Conservation (phyloP, 2,888 invertebrate species). For the Trilocha varians region DNA sequence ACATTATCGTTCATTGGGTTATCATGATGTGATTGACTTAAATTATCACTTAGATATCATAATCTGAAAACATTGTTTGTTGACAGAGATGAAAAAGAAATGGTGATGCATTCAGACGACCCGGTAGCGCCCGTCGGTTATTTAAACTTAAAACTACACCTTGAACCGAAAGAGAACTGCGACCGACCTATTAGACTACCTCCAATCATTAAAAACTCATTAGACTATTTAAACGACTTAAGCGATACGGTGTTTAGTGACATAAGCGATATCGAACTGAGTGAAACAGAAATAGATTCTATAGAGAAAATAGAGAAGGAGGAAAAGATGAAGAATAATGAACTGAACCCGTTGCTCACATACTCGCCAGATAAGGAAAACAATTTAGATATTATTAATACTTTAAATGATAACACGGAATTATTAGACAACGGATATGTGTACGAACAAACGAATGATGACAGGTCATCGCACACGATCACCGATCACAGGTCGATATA, state of each 20-base stretch:
- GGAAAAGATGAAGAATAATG: conserved; percentile 55
- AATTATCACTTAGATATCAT: background rate
- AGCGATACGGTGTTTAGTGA: conserved; percentile 77
- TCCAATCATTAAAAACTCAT: conserved; percentile 68
- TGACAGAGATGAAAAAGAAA: conserved; percentile 87
- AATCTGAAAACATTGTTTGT: conserved; percentile 8
- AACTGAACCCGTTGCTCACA: conserved; percentile 57
- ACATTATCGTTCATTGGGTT: conserved; percentile 7
- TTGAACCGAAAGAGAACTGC: conserved; percentile 77
- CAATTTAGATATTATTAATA: conserved; percentile 31
- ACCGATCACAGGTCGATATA: conserved; percentile 76
- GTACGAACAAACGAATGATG: conserved; percentile 53
- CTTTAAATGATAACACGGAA: conserved; percentile 37
- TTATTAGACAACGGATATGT: conserved; percentile 50
- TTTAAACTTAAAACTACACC: conserved; percentile 87
- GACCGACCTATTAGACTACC: conserved; percentile 49
- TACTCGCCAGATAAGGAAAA: conserved; percentile 41
- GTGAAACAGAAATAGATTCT: conserved; percentile 75
- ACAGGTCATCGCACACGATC: conserved; percentile 74
- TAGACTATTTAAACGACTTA: conserved; percentile 75
- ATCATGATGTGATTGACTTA: conserved; percentile 3
- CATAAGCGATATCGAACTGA: conserved; percentile 76
- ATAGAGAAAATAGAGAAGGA: conserved; percentile 70
- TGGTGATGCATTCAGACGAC: conserved; percentile 91
- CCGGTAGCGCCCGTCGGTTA: conserved; percentile 96